Conservation (phyloP, 2,888 invertebrate genomes). For the Coleophora deauratella region DNA sequence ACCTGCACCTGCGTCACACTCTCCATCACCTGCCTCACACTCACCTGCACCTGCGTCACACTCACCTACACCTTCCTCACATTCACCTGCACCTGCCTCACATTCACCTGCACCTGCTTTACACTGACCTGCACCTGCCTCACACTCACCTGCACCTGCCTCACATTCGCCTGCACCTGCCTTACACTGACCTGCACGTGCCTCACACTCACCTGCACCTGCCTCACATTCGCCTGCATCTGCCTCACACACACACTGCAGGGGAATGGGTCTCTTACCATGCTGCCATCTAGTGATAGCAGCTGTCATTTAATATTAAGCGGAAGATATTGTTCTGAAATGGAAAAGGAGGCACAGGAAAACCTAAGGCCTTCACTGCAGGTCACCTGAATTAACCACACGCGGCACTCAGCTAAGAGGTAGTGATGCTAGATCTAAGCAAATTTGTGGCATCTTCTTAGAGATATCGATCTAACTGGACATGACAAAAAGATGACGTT, state of each 20-base stretch:
- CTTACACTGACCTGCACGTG: conserved; percentile 80
- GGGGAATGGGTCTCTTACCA: no score
- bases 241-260: background rate
- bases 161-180: conserved; percentile 50
- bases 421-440: conserved; percentile 91
- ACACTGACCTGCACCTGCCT: conserved; percentile 71
- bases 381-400: conserved; percentile 83
- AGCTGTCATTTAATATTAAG: no score
- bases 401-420: conserved; percentile 88
- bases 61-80: conserved; percentile 88
- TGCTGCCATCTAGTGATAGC: no score
- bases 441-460: conserved; percentile 79
- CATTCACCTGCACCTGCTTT: conserved; percentile 72
- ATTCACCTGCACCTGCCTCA: conserved; percentile 83
- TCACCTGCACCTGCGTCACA: conserved; percentile 89
- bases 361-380: conserved; percentile 86
- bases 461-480: no score
- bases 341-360: no score
- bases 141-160: conserved; percentile 76
- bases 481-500: background rate
- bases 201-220: background rate
- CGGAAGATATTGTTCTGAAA: no score
- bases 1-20: no score
- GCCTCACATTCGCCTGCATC: no score
- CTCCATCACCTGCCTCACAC: conserved; percentile 82